phyloP scores from a whole-genome alignment of 2,797 vertebrate species.

The Peromyscus eremicus region DNA sequence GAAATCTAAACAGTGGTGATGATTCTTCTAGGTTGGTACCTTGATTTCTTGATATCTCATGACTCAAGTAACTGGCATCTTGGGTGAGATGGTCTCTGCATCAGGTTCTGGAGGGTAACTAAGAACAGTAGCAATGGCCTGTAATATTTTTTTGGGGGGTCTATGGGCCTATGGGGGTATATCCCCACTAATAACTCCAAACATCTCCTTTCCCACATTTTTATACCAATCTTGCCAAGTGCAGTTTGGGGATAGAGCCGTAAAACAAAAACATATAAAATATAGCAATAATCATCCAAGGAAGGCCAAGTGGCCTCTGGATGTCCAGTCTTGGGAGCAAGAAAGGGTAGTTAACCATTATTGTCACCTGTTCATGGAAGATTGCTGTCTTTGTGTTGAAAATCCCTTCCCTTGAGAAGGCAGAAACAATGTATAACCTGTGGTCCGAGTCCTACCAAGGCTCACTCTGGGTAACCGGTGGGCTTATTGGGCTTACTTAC shows the following conservation, averaged over 20 bases:
- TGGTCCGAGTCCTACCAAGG: neutral
- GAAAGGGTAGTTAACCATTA: neutral
- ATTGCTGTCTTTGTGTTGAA: neutral
- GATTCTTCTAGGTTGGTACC: neutral
- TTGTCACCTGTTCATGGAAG: neutral
- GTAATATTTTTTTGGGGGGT: too few species aligned
- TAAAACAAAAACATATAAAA: neutral
- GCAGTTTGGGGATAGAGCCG: neutral
- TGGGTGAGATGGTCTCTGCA: neutral
- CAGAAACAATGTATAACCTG: neutral
- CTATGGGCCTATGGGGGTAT: neutral
- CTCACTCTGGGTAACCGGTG: neutral
- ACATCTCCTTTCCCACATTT: neutral
- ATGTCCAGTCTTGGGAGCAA: neutral
- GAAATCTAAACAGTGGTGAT: neutral
- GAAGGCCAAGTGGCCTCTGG: neutral
- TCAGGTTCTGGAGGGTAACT: neutral
- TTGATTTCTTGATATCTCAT: neutral
- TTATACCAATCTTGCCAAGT: slow-evolving; percentile 17
- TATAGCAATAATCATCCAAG: neutral
- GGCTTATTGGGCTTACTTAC: neutral
- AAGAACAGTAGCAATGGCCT: neutral
- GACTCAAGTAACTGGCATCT: neutral
- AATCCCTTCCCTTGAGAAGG: neutral
- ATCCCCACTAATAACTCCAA: neutral